A percentile compares a stretch with the other conserved stretches of the same genome.
Conservation (phyloP, 2,888 invertebrate genomes). For the Chironomus tentans region DNA sequence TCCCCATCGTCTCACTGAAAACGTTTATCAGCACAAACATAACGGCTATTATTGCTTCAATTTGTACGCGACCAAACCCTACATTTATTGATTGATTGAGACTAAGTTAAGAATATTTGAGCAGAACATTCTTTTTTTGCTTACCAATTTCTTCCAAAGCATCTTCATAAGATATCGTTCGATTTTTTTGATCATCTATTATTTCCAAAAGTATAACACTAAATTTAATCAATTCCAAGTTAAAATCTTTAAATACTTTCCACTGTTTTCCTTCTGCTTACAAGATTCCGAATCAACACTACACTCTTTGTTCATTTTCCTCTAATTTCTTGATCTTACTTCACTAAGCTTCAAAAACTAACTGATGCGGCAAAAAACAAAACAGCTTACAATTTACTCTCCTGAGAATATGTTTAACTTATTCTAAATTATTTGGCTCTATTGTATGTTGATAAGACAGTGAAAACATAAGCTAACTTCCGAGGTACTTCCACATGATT, state of each 20-base stretch:
- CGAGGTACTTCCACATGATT: no score
- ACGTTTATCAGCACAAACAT: not conserved
- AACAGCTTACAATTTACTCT: no score
- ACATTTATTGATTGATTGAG: not conserved
- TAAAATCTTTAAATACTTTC: not conserved
- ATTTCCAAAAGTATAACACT: not conserved
- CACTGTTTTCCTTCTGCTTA: not conserved
- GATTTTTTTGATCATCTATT: not conserved
- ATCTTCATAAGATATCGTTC: not conserved
- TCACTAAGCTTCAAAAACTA: no score
- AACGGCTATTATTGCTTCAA: not conserved
- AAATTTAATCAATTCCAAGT: not conserved
- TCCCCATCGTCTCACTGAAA: constrained; percentile 56
- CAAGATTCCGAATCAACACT: not conserved
- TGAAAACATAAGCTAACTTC: no score
- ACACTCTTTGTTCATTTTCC: not conserved
- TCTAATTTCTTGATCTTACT: no score
- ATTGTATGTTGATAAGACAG: no score
- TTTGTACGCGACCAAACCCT: constrained; percentile 11
- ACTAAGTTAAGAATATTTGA: not conserved
- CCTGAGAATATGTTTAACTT: no score
- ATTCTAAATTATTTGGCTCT: no score
- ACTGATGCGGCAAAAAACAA: no score
- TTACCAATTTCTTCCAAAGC: not conserved
- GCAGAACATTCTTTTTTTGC: not conserved